Evolutionary conservation across 2,113 vertebrate species (phyloP).

Genomic region (Triplophysa siluroides): DNA sequence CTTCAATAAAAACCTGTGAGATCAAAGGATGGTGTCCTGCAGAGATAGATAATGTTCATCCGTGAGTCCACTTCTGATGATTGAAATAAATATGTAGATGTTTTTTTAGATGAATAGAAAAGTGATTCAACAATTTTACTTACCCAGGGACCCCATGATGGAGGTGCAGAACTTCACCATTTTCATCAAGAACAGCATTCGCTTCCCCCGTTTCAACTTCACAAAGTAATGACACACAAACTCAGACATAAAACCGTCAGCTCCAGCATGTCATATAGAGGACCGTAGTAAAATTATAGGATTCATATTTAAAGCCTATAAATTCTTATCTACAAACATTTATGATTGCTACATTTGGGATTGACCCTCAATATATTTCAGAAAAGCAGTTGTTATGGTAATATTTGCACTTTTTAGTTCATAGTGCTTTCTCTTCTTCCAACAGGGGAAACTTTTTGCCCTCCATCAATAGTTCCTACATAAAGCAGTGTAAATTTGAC

Average conservation of each 20-base stretch:
- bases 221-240: slow-evolving; percentile 78
- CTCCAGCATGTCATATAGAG: not conserved
- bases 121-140: not conserved
- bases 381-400: no score
- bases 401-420: not conserved
- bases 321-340: not conserved
- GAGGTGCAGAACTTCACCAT: slow-evolving; percentile 94
- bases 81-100: not conserved
- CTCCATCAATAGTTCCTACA: slow-evolving; percentile 71
- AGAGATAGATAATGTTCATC: slow-evolving; percentile 83
- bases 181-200: slow-evolving; percentile 95
- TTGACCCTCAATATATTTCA: no score
- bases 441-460: slow-evolving; percentile 83
- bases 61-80: slow-evolving; percentile 69
- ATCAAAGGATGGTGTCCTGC: slow-evolving; percentile 92
- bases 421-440: not conserved
- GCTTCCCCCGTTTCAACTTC: slow-evolving; percentile 90
- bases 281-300: no score
- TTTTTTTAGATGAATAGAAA: not conserved
- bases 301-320: no score
- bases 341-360: no score
- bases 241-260: not conserved
- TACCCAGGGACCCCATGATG: slow-evolving; percentile 77
- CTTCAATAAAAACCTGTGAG: slow-evolving; percentile 74
- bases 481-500: slow-evolving; percentile 82